phyloP scores from a whole-genome alignment of 2,113 vertebrate genomes.

The Scortum barcoo region DNA sequence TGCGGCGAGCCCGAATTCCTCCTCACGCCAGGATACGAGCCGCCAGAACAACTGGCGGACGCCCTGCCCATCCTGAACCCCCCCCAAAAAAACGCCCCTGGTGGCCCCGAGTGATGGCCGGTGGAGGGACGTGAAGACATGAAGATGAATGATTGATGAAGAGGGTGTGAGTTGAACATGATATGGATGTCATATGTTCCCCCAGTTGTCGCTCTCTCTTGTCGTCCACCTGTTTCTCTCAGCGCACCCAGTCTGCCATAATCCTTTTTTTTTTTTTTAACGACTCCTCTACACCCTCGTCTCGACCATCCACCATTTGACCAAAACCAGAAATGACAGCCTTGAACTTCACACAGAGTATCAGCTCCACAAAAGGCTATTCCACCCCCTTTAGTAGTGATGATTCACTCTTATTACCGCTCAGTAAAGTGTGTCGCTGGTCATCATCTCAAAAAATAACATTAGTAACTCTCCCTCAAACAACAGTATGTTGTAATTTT shows the following conservation, averaged over 20 bases:
- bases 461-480: background rate
- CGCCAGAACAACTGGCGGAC: slow-evolving; percentile 38
- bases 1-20: slow-evolving; percentile 12
- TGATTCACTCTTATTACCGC: slow-evolving; percentile 1
- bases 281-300: background rate
- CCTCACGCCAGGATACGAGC: slow-evolving; percentile 39
- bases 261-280: no score
- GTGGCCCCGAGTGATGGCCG: background rate
- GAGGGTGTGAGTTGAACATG: slow-evolving; percentile 49
- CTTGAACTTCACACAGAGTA: background rate
- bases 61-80: background rate
- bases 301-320: background rate
- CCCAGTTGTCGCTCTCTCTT: slow-evolving; percentile 58
- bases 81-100: background rate
- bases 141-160: slow-evolving; percentile 50
- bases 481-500: background rate
- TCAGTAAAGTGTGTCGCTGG: background rate
- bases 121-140: background rate
- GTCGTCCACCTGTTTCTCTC: slow-evolving; percentile 63
- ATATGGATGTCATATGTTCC: slow-evolving; percentile 12
- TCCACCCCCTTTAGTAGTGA: background rate
- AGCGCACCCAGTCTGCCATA: slow-evolving; percentile 4
- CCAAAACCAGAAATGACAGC: slow-evolving; percentile 18
- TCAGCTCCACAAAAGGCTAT: background rate
- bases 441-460: background rate